Conservation (phyloP, 2,113 vertebrate species). For the Pipra filicauda region DNA sequence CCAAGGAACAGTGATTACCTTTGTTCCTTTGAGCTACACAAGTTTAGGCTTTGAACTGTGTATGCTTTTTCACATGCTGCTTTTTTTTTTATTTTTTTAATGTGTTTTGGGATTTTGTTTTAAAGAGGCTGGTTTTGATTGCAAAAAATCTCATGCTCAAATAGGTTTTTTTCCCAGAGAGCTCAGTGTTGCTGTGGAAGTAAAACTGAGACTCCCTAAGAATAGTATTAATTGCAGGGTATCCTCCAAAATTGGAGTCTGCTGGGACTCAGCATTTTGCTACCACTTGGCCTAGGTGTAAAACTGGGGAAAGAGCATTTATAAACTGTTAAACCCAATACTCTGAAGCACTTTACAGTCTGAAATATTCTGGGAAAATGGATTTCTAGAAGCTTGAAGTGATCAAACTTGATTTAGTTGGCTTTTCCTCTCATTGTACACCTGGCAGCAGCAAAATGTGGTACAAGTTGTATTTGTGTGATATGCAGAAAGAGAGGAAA, state of each 20-base stretch:
- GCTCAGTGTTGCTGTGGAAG: accelerated
- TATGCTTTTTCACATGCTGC: not conserved
- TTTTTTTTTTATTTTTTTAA: not conserved
- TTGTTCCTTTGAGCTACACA: conserved; percentile 29
- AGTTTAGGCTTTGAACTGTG: not conserved
- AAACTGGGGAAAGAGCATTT: not conserved
- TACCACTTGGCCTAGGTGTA: accelerated
- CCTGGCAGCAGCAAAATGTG: not conserved
- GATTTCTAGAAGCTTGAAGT: not conserved
- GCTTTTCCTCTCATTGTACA: not conserved
- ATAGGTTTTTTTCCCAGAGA: not conserved
- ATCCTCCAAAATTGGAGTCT: not conserved
- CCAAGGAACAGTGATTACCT: conserved; percentile 51
- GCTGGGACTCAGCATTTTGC: not conserved
- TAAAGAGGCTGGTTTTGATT: not conserved
- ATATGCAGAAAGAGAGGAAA: not conserved
- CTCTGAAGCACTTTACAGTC: not conserved
- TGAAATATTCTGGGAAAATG: not conserved
- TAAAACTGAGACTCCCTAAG: accelerated
- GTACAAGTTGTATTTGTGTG: not conserved
- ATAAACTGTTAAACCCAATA: not conserved
- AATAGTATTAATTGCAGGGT: not conserved
- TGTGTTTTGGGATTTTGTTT: not conserved
- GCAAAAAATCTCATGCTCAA: not conserved
- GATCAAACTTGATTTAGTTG: not conserved